A percentile compares a stretch with the other conserved stretches of the same genome.
These are phyloP conservation scores for Irena cyanogastra DNA, from an alignment of 2,113 vertebrate genomes.

Conservation along the genomic window DNA sequence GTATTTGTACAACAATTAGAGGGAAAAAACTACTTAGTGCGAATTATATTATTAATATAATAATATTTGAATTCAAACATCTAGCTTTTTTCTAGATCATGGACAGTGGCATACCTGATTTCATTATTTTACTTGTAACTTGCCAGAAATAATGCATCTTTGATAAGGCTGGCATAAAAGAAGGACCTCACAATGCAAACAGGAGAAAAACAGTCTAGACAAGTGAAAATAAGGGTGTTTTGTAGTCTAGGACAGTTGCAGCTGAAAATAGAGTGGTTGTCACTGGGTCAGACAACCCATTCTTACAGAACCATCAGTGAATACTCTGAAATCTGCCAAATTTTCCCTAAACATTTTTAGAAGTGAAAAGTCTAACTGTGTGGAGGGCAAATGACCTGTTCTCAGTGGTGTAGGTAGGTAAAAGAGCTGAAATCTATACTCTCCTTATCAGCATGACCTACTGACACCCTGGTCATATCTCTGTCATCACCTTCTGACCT, in stretches of 20 bases:
- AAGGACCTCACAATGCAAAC: not conserved
- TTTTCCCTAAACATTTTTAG: not conserved
- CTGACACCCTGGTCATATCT: constrained; percentile 1
- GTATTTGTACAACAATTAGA: not conserved
- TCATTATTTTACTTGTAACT: not conserved
- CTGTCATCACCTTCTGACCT: constrained; percentile 39
- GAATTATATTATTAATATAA: not conserved
- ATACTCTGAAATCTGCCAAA: not conserved
- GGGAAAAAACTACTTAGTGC: not conserved
- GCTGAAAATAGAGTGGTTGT: not conserved
- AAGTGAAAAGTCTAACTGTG: not conserved
- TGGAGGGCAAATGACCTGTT: not conserved
- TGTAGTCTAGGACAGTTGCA: not conserved
- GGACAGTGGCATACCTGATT: not conserved
- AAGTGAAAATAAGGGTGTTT: not conserved
- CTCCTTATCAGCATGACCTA: not conserved
- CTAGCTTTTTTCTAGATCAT: not conserved
- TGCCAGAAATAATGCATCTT: not conserved
- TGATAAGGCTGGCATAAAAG: not conserved
- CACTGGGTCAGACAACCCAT: not conserved
- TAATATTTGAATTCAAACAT: not conserved
- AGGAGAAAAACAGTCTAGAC: not conserved
- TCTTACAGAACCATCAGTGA: not conserved
- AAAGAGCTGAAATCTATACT: constrained; percentile 17
- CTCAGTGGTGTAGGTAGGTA: not conserved